Evolutionary conservation across 2,113 vertebrate genomes (phyloP).

Genomic region (Pterocles orientalis): DNA sequence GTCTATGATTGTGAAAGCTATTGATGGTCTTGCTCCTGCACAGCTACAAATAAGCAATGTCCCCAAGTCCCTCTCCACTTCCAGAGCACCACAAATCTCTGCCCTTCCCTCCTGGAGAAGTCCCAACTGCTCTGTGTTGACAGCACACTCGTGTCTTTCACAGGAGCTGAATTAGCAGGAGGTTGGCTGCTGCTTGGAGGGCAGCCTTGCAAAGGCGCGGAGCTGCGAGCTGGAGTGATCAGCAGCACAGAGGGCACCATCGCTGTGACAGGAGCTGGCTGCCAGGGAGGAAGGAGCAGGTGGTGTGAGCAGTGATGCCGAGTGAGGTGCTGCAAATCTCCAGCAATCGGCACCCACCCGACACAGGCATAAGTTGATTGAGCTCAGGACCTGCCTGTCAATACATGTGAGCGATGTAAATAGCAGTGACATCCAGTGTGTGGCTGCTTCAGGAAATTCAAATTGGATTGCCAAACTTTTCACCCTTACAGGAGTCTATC

Average conservation of each 20-base stretch:
- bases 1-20: not conserved
- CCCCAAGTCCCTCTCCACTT: not conserved
- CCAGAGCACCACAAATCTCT: not conserved
- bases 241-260: accelerated
- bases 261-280: not conserved
- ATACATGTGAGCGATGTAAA: not conserved
- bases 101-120: not conserved
- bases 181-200: not conserved
- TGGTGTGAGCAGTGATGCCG: not conserved
- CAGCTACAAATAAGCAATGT: not conserved
- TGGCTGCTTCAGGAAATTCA: not conserved
- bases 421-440: not conserved
- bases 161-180: not conserved
- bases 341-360: not conserved
- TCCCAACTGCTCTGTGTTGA: not conserved
- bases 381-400: not conserved
- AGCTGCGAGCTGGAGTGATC: not conserved
- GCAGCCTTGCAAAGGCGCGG: not conserved
- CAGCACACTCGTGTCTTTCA: not conserved
- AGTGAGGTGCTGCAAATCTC: not conserved
- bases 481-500: slow-evolving; percentile 20
- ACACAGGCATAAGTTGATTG: not conserved
- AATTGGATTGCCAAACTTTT: slow-evolving; percentile 23
- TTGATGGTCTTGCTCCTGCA: not conserved
- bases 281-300: slow-evolving; percentile 19